A percentile compares a stretch with the other conserved stretches of the same genome.
Evolutionary conservation across 2,888 invertebrate species (phyloP).

Genomic region (Nomada flava): DNA sequence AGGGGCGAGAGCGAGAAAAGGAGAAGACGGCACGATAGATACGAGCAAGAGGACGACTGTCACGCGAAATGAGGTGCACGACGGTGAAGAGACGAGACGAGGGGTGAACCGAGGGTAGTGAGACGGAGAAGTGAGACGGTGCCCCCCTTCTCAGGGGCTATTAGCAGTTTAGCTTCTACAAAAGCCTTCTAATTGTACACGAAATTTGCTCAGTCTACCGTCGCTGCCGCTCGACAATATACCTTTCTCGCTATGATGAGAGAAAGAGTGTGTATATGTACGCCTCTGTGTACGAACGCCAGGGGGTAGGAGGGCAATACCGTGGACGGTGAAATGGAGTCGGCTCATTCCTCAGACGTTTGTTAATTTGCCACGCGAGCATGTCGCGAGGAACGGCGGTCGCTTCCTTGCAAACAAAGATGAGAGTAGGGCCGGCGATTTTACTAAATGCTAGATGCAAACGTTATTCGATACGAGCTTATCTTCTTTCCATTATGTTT

Average conservation of each 20-base stretch:
- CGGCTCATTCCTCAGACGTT: slow-evolving; percentile 72
- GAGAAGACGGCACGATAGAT: slow-evolving; percentile 44
- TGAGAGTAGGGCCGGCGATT: slow-evolving; percentile 67
- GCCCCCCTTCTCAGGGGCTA: slow-evolving; percentile 71
- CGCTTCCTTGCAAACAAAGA: slow-evolving; percentile 64
- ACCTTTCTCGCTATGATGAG: slow-evolving; percentile 61
- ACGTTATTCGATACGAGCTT: not conserved
- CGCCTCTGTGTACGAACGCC: slow-evolving; percentile 27
- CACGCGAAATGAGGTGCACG: slow-evolving; percentile 78
- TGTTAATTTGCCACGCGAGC: slow-evolving; percentile 77
- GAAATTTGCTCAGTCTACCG: slow-evolving; percentile 76
- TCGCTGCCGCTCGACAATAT: slow-evolving; percentile 72
- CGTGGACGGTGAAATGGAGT: slow-evolving; percentile 57
- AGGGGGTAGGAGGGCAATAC: slow-evolving; percentile 52
- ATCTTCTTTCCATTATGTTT: not conserved
- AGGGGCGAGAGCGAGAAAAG: slow-evolving; percentile 26
- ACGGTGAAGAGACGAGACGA: slow-evolving; percentile 56
- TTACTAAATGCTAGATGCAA: slow-evolving; percentile 14
- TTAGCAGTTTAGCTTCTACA: slow-evolving; percentile 79
- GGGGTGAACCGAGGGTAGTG: slow-evolving; percentile 38
- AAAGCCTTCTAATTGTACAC: slow-evolving; percentile 81
- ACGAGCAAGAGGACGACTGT: slow-evolving; percentile 74
- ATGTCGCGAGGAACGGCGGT: slow-evolving; percentile 65
- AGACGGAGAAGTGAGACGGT: slow-evolving; percentile 44
- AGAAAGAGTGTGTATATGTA: slow-evolving; percentile 46